Evolutionary conservation across 2,888 invertebrate genomes (phyloP).

Genomic region (Lithophane ornitopus): DNA sequence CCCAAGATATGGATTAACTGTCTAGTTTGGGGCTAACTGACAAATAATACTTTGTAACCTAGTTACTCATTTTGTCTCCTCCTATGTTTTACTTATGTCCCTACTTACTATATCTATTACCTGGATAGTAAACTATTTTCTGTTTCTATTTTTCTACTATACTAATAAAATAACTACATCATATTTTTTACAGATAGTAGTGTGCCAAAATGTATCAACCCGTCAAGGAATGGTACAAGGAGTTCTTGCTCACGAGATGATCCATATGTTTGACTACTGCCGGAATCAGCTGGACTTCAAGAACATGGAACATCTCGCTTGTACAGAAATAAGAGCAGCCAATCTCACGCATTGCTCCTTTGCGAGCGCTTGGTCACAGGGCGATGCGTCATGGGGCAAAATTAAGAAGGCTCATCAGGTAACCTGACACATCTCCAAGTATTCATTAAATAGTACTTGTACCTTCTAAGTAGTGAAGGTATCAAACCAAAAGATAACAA

Average conservation of each 20-base stretch:
- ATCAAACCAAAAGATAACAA: too few species aligned
- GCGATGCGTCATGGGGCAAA: constrained; percentile 93
- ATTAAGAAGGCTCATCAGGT: constrained; percentile 95
- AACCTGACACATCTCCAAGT: constrained; percentile 49
- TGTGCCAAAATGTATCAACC: constrained; percentile 96
- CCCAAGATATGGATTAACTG: not conserved
- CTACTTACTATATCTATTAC: not conserved
- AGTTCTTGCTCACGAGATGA: constrained; percentile 97
- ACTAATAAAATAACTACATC: not conserved
- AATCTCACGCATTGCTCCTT: constrained; percentile 98
- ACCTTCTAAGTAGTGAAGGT: too few species aligned
- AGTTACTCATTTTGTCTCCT: not conserved
- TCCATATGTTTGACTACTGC: constrained; percentile 99
- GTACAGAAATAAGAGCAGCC: constrained; percentile 98
- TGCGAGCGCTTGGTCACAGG: constrained; percentile 94
- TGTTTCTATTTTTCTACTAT: not conserved
- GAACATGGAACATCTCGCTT: constrained; percentile 97
- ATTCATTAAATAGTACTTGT: not conserved
- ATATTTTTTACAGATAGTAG: constrained; percentile 92
- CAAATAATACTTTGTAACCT: not conserved
- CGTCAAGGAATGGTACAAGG: constrained; percentile 93
- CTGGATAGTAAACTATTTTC: not conserved
- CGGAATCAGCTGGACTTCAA: constrained; percentile 96
- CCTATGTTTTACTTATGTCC: not conserved
- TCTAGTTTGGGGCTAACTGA: not conserved